A percentile compares a stretch with the other conserved stretches of the same genome.
Evolutionary conservation across 2,113 vertebrate genomes (phyloP).

Genomic region (Psophia crepitans): DNA sequence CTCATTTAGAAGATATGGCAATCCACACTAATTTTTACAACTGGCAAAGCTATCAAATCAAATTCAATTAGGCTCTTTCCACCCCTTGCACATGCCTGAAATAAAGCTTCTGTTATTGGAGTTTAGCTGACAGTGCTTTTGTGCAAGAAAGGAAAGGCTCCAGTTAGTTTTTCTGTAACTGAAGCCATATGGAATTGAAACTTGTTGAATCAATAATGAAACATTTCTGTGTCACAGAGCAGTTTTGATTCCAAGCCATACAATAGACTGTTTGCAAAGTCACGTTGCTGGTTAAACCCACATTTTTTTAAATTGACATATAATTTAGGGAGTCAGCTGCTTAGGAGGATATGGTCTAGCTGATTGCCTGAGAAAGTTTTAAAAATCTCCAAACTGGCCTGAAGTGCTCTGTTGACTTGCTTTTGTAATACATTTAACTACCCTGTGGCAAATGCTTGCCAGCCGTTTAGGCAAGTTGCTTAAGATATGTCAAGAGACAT

Average conservation of each 20-base stretch:
- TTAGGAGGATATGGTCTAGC: neutral
- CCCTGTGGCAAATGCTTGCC: neutral
- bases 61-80: constrained; percentile 22
- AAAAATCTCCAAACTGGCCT: neutral
- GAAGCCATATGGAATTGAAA: constrained; percentile 54
- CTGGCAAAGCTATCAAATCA: constrained; percentile 1
- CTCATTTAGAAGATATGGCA: neutral
- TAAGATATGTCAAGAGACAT: neutral
- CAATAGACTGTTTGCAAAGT: constrained; percentile 42
- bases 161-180: constrained; percentile 28
- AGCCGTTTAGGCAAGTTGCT: neutral
- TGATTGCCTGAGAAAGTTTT: neutral
- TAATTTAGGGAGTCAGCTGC: neutral
- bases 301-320: neutral
- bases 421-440: neutral
- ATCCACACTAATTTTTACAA: neutral
- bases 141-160: constrained; percentile 32
- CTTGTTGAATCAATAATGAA: constrained; percentile 55
- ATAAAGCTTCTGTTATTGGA: constrained; percentile 28
- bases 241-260: constrained; percentile 35
- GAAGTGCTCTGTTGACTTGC: neutral
- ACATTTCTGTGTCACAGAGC: constrained; percentile 22
- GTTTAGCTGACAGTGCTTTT: constrained; percentile 44
- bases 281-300: neutral
- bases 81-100: constrained; percentile 1